Base-by-base conservation (phyloP, 2,113 vertebrate genomes). In the Daubentonia madagascariensis region DNA sequence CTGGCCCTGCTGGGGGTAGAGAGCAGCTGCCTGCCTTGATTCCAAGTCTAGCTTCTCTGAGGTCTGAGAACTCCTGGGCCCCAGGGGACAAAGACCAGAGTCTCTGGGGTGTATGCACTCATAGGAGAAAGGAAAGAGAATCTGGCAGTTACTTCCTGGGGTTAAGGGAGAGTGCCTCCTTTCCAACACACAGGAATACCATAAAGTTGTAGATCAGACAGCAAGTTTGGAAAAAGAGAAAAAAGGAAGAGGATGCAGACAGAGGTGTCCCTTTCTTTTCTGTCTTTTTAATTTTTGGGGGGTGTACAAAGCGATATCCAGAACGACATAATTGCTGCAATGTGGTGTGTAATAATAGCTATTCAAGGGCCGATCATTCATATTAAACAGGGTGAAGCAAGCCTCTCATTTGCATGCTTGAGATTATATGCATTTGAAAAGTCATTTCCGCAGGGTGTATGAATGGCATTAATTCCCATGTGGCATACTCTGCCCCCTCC, bases 371-470 rank as follows among this genome's bases (percentile, higher is more conserved):
- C 98, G 99, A 99, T 99, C 99, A 99, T 99, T 99, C 99, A 99
- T 99, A 99, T 99, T 99, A 99, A 99, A 99, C 99, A 99, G 99
- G 99, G 99, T 99, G 99, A 99, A 99, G 99, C 99, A 99, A 99
- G 99, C 99, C 99, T 98, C 99, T 99, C 99, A 99, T 99, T 99
- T 99, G 99, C 99, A 99, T 99, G 99, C 99, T 99, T 98, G 99
- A 99, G 99, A 99, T 99, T 99, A 99, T 99, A 99, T 99, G 99
- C 99, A 99, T 99, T 99, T 99, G 99, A 99, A 99, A 99, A 99
- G 99, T 99, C 99, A 99, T 99, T 99, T 99, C 99, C 99, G 99
- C 99, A 99, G 99, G 99, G 99, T 99, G 99, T 99, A 99, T 99
- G 99, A 99, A 99, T 99, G 99, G 99, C 99, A 99, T 99, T 99